phyloP scores from a whole-genome alignment of 2,113 vertebrate genomes.

The Dicaeum eximium region DNA sequence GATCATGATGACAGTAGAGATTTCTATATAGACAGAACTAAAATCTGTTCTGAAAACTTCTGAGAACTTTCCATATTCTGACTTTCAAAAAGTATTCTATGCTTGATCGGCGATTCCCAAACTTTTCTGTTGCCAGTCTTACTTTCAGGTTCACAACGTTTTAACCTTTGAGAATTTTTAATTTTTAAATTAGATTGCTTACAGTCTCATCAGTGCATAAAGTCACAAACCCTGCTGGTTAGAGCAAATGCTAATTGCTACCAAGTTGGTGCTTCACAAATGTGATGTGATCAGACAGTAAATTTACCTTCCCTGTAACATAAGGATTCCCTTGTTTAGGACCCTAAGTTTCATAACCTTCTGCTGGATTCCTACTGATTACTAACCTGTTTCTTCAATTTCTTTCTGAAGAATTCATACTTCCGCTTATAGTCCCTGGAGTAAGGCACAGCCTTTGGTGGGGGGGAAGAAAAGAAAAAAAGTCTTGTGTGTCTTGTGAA shows the following conservation, averaged over 20 bases:
- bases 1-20: not conserved
- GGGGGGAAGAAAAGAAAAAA: not conserved
- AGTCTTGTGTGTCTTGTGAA: not conserved
- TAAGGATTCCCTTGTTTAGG: not conserved
- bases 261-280: not conserved
- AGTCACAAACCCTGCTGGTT: not conserved
- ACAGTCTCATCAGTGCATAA: not conserved
- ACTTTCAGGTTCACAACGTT: not conserved
- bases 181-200: not conserved
- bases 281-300: not conserved
- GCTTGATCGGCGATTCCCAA: not conserved
- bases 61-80: not conserved
- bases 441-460: constrained; percentile 96
- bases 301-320: not conserved
- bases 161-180: not conserved
- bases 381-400: constrained; percentile 93
- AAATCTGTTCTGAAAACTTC: not conserved
- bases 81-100: not conserved
- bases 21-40: not conserved
- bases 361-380: not conserved
- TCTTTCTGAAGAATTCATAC: constrained; percentile 98
- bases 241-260: not conserved
- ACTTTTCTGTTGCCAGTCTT: not conserved
- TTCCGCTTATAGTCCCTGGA: constrained; percentile 99
- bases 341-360: not conserved